Evolutionary conservation across 2,113 vertebrate genomes (phyloP).

Genomic region (Struthio camelus): DNA sequence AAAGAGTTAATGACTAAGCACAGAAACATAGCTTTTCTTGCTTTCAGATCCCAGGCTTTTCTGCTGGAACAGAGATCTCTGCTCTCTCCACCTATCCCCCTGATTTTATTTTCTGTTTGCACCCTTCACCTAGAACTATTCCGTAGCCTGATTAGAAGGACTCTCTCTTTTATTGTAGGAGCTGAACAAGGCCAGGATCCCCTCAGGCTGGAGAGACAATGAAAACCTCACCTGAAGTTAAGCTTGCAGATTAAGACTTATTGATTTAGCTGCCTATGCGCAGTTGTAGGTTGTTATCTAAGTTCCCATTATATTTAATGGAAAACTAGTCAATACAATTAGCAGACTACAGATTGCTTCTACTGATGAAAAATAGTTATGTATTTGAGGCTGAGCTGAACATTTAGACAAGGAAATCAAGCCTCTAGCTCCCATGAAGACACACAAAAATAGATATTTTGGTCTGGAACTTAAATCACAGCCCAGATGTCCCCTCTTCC

Average conservation of each 20-base stretch:
- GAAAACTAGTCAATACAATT: neutral
- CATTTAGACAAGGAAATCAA: neutral
- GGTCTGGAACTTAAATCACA: neutral
- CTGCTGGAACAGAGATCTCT: neutral
- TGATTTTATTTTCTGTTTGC: neutral
- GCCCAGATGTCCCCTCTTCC: neutral
- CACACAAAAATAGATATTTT: neutral
- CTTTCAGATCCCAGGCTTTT: neutral
- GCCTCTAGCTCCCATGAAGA: neutral
- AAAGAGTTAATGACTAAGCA: neutral
- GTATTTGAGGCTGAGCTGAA: neutral
- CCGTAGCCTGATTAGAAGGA: rapidly evolving
- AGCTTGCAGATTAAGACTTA: neutral
- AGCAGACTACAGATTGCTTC: neutral
- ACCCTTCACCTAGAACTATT: neutral
- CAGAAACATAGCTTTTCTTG: neutral
- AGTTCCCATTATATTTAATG: rapidly evolving
- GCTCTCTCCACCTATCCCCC: neutral
- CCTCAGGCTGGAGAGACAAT: neutral
- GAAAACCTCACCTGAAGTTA: neutral
- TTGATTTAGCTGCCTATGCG: neutral
- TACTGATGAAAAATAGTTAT: neutral
- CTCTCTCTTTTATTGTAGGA: neutral
- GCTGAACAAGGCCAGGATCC: neutral
- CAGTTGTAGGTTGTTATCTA: neutral